Evolutionary conservation across 2,113 vertebrate genomes (phyloP), one percentile per base, ranked within the genome.

Genomic region (Myotis yumanensis): DNA sequence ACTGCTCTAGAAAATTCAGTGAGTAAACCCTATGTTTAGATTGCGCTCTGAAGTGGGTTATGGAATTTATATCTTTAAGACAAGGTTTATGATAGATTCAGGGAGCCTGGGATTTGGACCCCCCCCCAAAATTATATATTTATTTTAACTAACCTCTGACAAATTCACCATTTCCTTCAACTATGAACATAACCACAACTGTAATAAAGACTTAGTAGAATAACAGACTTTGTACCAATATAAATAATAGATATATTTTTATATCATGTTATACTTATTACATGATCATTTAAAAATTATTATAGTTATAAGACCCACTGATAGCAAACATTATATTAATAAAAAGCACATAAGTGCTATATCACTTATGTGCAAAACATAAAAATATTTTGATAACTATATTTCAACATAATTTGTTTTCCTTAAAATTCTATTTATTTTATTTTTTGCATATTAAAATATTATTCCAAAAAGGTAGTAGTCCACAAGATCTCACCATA

Each of bases 391-490:
- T 90, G 10, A 91, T 96, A 96, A 76, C 25, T 86, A 8, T 73
- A 64, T 73, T 87, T 69, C 59, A 94, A 75, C 22, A 62, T 72
- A 93, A 82, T 54, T 91, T 71, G n/a, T 51, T 95, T 91, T 57
- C 71, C 86, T 90, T 91, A 73, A 76, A 93, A 90, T 85, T 92
- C 52, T 92, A 86, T 71, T 3, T 90, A 81, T 76, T 92, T 86
- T 86, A 68, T 57, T 96, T 85, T 85, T 93, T 93, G 32, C 71
- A 91, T 79, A 64, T 93, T 91, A 73, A 92, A 93, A 90, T 57
- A 90, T 57, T 86, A 94, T 86, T 86, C 37, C 46, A 96, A 88
- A 95, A 57, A 93, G 32, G n/a, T 17, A 75, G 16, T 71, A 75
- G 16, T 71, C 37, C 15, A 69, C 25, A 68, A 35, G 10, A 12